phyloP scores from a whole-genome alignment of 2,888 invertebrate genomes.

The Platyscelio sp. region DNA sequence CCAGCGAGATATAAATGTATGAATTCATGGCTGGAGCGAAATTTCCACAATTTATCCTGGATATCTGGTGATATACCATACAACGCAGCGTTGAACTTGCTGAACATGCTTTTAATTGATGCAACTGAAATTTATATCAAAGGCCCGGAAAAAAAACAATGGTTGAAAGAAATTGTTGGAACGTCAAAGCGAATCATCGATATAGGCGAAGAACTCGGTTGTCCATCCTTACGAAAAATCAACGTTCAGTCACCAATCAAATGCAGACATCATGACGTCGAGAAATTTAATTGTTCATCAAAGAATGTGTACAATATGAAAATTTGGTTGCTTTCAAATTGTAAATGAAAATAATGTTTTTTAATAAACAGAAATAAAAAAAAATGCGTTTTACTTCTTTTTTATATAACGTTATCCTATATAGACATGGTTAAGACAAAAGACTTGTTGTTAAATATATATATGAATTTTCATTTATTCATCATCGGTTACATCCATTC shows the following conservation, averaged over 20 bases:
- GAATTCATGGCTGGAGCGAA: slow-evolving; percentile 27
- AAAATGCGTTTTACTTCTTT: too few species aligned
- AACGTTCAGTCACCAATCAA: not conserved
- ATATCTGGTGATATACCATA: slow-evolving; percentile 22
- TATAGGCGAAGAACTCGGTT: slow-evolving; percentile 18
- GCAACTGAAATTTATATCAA: slow-evolving; percentile 29
- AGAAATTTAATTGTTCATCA: slow-evolving; percentile 21
- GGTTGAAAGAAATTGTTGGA: slow-evolving; percentile 18
- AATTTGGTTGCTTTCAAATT: slow-evolving; percentile 21
- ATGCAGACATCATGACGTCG: slow-evolving; percentile 14
- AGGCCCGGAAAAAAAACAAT: slow-evolving; percentile 28
- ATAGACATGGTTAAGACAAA: too few species aligned
- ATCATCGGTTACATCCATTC: too few species aligned
- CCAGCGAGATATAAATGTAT: slow-evolving; percentile 29
- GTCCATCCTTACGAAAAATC: slow-evolving; percentile 25
- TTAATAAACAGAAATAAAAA: too few species aligned
- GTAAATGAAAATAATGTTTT: slow-evolving; percentile 11
- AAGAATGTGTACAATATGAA: slow-evolving; percentile 14
- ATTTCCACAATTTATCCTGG: slow-evolving; percentile 38
- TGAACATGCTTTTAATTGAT: slow-evolving; percentile 16
- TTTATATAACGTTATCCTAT: too few species aligned
- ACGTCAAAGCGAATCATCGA: slow-evolving; percentile 16
- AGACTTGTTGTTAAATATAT: too few species aligned
- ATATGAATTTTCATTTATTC: too few species aligned
- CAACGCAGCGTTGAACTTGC: not conserved